These are phyloP conservation scores for Pampusana beccarii DNA, from an alignment of 2,113 vertebrate genomes.

Conservation along the genomic window DNA sequence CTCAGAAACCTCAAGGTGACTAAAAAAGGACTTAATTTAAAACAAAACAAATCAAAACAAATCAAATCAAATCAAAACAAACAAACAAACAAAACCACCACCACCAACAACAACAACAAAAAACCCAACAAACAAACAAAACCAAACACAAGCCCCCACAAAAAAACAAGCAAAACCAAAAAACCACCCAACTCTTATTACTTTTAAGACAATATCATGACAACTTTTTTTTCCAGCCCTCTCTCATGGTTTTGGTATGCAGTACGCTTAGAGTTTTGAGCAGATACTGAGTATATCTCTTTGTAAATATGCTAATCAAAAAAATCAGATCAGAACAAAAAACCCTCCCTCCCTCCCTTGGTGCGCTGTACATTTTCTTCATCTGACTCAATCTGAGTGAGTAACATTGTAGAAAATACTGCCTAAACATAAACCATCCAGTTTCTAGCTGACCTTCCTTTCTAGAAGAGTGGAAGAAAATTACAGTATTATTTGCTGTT, in stretches of 20 bases:
- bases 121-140: neutral
- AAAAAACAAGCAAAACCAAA: neutral
- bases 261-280: neutral
- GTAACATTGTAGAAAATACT: neutral
- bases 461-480: neutral
- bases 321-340: neutral
- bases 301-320: neutral
- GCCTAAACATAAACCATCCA: neutral
- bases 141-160: neutral
- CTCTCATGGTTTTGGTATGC: neutral
- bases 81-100: too few relatives aligned
- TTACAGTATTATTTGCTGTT: neutral
- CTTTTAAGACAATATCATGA: neutral
- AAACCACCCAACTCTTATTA: neutral
- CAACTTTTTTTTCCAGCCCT: neutral
- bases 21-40: neutral
- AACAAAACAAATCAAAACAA: neutral
- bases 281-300: neutral
- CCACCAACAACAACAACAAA: too few relatives aligned
- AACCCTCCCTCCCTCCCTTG: neutral
- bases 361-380: neutral
- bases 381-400: neutral
- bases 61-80: neutral
- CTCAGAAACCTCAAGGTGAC: neutral
- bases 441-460: neutral